Percentiles rank a stretch among this genome's conserved stretches.
phyloP scores from a whole-genome alignment of 2,113 vertebrate species.

The Engraulis encrasicolus region DNA sequence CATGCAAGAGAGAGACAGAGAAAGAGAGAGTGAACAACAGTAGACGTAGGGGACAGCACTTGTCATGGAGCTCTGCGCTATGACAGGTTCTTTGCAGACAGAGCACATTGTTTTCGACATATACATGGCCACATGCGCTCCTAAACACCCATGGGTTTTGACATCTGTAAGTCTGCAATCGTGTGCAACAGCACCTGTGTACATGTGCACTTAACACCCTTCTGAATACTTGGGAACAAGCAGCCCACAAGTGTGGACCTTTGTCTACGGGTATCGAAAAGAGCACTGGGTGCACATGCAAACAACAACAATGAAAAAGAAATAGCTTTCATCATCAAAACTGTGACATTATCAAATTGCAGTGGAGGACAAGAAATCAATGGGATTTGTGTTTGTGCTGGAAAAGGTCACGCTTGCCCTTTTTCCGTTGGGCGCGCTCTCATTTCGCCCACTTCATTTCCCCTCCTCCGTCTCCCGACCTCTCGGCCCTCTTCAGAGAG shows the following conservation, averaged over 20 bases:
- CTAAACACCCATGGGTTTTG: background rate
- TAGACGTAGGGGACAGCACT: no score
- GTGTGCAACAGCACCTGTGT: background rate
- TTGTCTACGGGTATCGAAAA: slow-evolving; percentile 15
- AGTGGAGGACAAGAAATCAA: slow-evolving; percentile 45
- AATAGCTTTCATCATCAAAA: slow-evolving; percentile 31
- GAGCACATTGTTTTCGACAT: no score
- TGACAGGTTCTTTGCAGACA: no score
- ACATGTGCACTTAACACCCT: background rate
- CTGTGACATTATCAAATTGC: slow-evolving; percentile 50
- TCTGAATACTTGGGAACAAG: background rate
- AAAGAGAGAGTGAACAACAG: no score
- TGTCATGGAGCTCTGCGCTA: no score
- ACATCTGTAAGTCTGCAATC: background rate
- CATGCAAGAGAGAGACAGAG: no score
- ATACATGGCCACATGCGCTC: no score
- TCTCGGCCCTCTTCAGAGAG: slow-evolving; percentile 47
- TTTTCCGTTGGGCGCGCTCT: slow-evolving; percentile 41
- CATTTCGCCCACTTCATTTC: slow-evolving; percentile 22
- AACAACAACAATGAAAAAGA: background rate
- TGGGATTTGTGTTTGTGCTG: slow-evolving; percentile 45
- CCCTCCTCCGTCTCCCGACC: slow-evolving; percentile 38
- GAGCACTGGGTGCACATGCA: background rate
- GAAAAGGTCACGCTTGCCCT: slow-evolving; percentile 47
- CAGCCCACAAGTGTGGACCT: background rate